These are phyloP conservation scores for Drosophila monieri DNA, from an alignment of 2,888 invertebrate species.

Conservation along the genomic window DNA sequence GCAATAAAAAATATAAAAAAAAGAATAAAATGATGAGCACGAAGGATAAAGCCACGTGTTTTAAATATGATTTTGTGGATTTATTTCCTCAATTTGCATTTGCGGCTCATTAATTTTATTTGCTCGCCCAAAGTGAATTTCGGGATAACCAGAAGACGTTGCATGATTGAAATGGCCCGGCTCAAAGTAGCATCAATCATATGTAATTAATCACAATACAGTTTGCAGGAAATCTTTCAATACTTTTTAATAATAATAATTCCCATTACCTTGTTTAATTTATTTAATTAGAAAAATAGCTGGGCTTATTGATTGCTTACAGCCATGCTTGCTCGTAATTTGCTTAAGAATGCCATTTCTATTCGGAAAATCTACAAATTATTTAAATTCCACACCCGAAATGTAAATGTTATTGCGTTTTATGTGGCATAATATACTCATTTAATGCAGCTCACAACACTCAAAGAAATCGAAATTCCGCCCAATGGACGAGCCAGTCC, in stretches of 20 bases:
- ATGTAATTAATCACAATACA: conserved; percentile 12
- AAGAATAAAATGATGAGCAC: background rate
- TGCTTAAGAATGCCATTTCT: conserved; percentile 6
- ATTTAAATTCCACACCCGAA: conserved; percentile 11
- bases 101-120: conserved; percentile 46
- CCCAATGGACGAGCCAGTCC: background rate
- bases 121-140: background rate
- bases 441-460: conserved; percentile 35
- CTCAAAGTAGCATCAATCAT: conserved; percentile 22
- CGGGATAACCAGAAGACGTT: conserved; percentile 5
- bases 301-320: background rate
- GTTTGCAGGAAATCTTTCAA: background rate
- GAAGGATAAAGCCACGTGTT: conserved; percentile 42
- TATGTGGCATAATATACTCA: conserved; percentile 48
- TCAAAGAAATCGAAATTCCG: conserved; percentile 3
- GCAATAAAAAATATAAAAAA: conserved; percentile 42
- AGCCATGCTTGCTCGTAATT: background rate
- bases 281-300: conserved; percentile 4
- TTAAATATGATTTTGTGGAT: conserved; percentile 46
- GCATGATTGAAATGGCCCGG: conserved; percentile 14
- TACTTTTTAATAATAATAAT: background rate
- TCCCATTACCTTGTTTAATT: conserved; percentile 3
- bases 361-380: conserved; percentile 16
- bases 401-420: conserved; percentile 16
- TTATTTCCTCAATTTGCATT: conserved; percentile 41